Evolutionary conservation across 2,888 invertebrate species (phyloP), one percentile per base, ranked within the genome.

Genomic region (Monopis laevigella): DNA sequence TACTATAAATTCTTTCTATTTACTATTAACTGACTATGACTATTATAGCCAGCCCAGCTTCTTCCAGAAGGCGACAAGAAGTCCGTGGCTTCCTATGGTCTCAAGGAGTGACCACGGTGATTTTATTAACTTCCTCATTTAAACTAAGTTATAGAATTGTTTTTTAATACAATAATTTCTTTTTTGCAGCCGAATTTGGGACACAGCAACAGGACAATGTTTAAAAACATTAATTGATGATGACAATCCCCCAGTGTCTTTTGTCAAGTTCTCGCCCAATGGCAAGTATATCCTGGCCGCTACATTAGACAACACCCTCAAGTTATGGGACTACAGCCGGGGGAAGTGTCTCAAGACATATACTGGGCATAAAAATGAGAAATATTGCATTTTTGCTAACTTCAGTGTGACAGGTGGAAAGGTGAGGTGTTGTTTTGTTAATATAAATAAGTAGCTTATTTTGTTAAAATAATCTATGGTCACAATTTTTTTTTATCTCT

Each of bases 341-440:
- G 98, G 97, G 49, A 94, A 98, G 82, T 98, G 98, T 70, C 82
- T 99, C 43, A 99, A 99, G 80, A 97, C 97, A 0, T 99, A 99
- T 63, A 92, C 92, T 0, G 98, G 98, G 3, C 99, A 99, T 69
- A 93, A 93, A 71, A 99, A 99, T 71, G 98, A 98, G 72, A 99
- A 99, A 67, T 99, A 97, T 73, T 99, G 99, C 68, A 96, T 99
- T 68, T 99, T 99, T 69, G 98, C 99, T 36, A 99, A 99, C 74
- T 99, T 99, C 72, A 99, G 98, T 24, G 98, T 99, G 5, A 99
- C 99, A 11, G 99, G 99, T 44, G 99, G 99, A 63, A 99, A 99
- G 87, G 95, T 93, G 65, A 58, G 65, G 12, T 10, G 19, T 36
- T n/a, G n/a, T n/a, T n/a, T n/a, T n/a, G n/a, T n/a, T n/a, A n/a